Percentiles rank a stretch among this genome's conserved stretches.
Conservation (phyloP, 2,113 vertebrate species). For the Saimiri boliviensis region DNA sequence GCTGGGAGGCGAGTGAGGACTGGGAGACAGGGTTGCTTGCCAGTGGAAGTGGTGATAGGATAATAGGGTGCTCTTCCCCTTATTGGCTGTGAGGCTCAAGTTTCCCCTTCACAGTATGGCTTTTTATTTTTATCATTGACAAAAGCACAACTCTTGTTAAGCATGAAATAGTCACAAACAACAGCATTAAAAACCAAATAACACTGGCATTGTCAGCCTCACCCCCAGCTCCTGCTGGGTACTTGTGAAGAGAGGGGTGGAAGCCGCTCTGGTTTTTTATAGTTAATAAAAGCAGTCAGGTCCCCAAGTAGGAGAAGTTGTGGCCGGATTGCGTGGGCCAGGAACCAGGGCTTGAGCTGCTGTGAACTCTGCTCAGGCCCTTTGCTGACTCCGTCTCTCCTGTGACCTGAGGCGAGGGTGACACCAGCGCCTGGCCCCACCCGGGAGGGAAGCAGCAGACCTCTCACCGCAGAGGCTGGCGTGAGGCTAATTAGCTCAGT, state of each 20-base stretch:
- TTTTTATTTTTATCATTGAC: neutral
- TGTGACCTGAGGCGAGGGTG: conserved; percentile 7
- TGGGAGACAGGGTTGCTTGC: neutral
- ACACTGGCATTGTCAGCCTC: accelerated
- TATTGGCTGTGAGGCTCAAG: neutral
- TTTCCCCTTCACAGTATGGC: neutral
- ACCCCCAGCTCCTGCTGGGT: neutral
- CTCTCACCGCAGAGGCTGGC: neutral
- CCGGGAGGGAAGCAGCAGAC: neutral
- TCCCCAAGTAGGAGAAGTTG: too few relatives aligned
- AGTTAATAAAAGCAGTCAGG: neutral
- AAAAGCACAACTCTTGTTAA: neutral
- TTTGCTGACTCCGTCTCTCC: neutral
- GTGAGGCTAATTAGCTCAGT: neutral
- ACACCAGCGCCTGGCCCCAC: neutral
- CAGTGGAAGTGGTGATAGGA: too few relatives aligned
- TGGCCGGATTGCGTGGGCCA: neutral
- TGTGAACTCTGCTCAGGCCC: neutral
- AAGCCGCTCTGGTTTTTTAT: neutral
- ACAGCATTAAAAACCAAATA: neutral
- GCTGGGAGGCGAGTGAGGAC: neutral
- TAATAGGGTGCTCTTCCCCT: neutral
- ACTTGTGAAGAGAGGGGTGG: accelerated
- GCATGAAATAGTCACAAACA: neutral
- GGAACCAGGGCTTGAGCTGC: neutral